A percentile compares a stretch with the other conserved stretches of the same genome.
Conservation (phyloP, 2,797 vertebrate species). For the Gymnopithys bicolor region DNA sequence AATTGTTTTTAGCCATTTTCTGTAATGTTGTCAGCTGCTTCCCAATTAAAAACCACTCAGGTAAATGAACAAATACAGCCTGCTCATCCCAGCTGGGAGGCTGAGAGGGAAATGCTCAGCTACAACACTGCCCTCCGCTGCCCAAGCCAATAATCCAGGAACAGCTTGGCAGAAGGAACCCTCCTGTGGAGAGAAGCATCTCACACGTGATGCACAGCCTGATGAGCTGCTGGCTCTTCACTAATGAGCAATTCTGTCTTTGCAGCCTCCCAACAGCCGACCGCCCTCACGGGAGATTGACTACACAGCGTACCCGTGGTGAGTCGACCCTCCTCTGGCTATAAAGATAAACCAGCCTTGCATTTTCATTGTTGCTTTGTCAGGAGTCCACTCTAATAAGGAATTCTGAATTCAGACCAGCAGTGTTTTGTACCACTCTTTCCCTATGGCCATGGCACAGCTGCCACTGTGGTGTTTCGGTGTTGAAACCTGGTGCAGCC, state of each 20-base stretch:
- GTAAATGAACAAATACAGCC: background rate
- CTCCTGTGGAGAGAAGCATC: background rate
- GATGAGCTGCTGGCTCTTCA: background rate
- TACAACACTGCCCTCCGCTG: background rate
- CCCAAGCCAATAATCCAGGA: background rate
- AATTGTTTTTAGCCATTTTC: background rate
- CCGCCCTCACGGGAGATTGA: slow-evolving; percentile 89
- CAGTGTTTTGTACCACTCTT: rapidly evolving
- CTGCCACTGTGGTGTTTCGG: rapidly evolving
- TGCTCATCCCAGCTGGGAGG: background rate
- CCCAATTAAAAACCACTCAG: background rate
- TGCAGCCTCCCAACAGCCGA: slow-evolving; percentile 84
- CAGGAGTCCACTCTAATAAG: rapidly evolving
- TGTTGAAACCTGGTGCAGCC: background rate
- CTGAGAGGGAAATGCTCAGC: background rate
- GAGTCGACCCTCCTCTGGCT: slow-evolving; percentile 44
- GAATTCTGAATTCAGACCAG: rapidly evolving
- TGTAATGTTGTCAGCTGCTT: background rate
- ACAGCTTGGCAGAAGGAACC: background rate
- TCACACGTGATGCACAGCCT: rapidly evolving
- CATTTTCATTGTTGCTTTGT: rapidly evolving
- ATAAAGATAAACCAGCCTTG: rapidly evolving
- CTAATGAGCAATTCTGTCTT: background rate
- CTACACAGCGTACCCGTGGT: slow-evolving; percentile 93
- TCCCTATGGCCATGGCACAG: rapidly evolving